These are phyloP conservation scores for Zaprionus bogoriensis DNA, from an alignment of 2,888 invertebrate species.

Conservation along the genomic window DNA sequence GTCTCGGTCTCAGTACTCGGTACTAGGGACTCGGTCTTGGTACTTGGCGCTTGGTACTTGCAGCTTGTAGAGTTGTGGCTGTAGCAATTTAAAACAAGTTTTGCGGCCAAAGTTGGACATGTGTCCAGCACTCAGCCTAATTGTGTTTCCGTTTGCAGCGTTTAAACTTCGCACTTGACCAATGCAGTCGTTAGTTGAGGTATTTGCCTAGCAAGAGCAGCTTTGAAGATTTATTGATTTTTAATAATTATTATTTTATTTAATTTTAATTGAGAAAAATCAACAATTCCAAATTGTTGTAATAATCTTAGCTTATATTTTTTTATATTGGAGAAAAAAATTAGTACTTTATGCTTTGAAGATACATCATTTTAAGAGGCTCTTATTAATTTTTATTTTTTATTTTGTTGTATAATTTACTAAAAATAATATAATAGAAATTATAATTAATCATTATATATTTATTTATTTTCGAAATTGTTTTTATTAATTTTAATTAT, in stretches of 20 bases:
- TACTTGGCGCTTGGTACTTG: neutral
- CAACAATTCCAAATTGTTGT: too few relatives aligned
- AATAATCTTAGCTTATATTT: too few relatives aligned
- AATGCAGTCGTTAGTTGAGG: neutral
- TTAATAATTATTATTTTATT: neutral
- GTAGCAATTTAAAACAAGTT: slow-evolving; percentile 49
- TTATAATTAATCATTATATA: too few relatives aligned
- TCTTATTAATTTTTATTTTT: neutral
- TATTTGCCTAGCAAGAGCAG: neutral
- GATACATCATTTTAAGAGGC: too few relatives aligned
- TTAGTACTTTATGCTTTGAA: too few relatives aligned
- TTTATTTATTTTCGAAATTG: too few relatives aligned
- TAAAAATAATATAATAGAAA: too few relatives aligned
- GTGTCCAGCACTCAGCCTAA: slow-evolving; percentile 61
- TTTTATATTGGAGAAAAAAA: too few relatives aligned
- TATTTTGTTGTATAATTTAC: neutral
- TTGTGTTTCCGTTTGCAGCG: slow-evolving; percentile 52
- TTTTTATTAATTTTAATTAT: too few relatives aligned
- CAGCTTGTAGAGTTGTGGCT: slow-evolving; percentile 12
- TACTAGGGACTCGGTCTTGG: neutral
- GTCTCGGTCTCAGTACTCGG: neutral
- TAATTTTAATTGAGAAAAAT: too few relatives aligned
- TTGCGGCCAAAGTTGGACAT: slow-evolving; percentile 37
- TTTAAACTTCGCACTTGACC: slow-evolving; percentile 22
- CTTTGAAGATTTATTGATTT: neutral